A percentile compares a stretch with the other conserved stretches of the same genome.
Conservation (phyloP, 2,113 vertebrate species). For the Crotalus viridis region DNA sequence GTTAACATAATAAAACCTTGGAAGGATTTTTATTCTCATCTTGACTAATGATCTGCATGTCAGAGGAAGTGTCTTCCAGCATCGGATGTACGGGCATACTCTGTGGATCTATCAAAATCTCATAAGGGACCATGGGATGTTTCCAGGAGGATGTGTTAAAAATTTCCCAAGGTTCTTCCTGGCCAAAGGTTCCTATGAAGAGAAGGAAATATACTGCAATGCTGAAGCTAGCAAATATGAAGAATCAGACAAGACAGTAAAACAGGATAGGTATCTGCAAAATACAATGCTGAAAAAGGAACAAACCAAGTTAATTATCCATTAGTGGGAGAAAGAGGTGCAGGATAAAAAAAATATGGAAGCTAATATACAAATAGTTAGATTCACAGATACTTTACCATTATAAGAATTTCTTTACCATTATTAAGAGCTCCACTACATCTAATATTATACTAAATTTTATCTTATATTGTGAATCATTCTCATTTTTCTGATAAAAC, state of each 20-base stretch:
- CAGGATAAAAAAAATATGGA: neutral
- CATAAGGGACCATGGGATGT: slow-evolving; percentile 68
- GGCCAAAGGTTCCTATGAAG: slow-evolving; percentile 73
- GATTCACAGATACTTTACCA: neutral
- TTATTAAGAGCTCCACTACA: neutral
- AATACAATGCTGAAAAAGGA: neutral
- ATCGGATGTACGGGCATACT: slow-evolving; percentile 62
- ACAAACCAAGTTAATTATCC: neutral
- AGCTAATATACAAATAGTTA: neutral
- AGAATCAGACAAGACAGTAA: neutral
- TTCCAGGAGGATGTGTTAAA: slow-evolving; percentile 73
- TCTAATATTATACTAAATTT: neutral
- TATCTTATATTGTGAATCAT: neutral
- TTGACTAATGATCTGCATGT: slow-evolving; percentile 12
- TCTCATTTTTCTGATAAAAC: neutral
- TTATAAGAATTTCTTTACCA: neutral
- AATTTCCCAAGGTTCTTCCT: slow-evolving; percentile 70
- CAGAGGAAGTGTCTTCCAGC: slow-evolving; percentile 31
- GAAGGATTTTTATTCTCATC: slow-evolving; percentile 1
- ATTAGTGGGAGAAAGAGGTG: neutral
- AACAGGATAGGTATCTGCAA: neutral
- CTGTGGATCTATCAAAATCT: slow-evolving; percentile 67
- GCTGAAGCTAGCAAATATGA: neutral
- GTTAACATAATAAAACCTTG: slow-evolving; percentile 23
- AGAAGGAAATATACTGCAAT: neutral